Conservation (phyloP, 2,797 vertebrate genomes). For the Lacerta agilis region DNA sequence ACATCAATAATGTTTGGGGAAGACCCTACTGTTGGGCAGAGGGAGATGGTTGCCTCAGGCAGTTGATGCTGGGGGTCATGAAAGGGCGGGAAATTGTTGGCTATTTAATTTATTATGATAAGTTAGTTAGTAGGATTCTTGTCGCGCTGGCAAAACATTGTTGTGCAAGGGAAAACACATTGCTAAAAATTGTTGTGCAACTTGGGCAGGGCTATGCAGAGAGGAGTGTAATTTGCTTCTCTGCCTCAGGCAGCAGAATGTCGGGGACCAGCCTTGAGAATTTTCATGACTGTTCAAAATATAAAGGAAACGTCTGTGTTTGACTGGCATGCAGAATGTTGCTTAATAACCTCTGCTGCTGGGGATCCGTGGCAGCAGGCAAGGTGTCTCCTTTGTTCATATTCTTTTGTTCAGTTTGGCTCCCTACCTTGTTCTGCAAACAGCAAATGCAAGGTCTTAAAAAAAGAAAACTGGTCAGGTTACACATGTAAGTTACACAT, state of each 20-base stretch:
- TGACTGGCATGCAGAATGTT: not conserved
- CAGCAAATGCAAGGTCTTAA: conserved; percentile 3
- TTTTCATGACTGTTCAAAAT: not conserved
- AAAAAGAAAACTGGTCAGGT: not conserved
- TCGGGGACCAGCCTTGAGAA: not conserved
- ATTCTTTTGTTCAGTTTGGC: conserved; percentile 19
- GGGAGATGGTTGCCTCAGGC: too few species aligned
- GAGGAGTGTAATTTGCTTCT: not conserved
- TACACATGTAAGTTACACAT: conserved; percentile 19
- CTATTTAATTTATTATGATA: too few species aligned
- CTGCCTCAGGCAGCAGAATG: not conserved
- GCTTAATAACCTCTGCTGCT: not conserved
- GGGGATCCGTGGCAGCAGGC: not conserved
- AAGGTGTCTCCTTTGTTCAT: not conserved
- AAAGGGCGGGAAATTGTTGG: not conserved
- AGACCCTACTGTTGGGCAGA: too few species aligned
- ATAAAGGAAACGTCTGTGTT: not conserved
- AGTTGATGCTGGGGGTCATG: not conserved
- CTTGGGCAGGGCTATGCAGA: too few species aligned
- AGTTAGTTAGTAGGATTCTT: too few species aligned
- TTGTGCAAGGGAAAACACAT: not conserved
- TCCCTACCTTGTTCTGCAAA: conserved; percentile 1
- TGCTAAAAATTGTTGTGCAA: not conserved
- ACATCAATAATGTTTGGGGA: not conserved
- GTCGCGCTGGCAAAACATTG: too few species aligned